A percentile compares a stretch with the other conserved stretches of the same genome.
These are phyloP conservation scores for Phyllostomus hastatus DNA, from an alignment of 2,113 vertebrate genomes.

Conservation along the genomic window DNA sequence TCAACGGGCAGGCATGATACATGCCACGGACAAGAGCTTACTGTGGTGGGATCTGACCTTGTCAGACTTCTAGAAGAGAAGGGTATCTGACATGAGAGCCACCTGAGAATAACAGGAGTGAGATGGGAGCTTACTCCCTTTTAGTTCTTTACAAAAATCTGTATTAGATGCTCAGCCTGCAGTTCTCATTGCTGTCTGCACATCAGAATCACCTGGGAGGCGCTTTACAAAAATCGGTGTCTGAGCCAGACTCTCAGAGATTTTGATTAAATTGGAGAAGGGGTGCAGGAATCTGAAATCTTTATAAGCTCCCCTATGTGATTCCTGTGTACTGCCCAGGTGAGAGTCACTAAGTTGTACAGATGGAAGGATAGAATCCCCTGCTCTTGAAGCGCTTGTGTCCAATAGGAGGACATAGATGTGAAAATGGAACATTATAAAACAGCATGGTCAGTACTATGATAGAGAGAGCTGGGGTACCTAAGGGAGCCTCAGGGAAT, in stretches of 20 bases:
- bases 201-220: not conserved
- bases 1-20: not conserved
- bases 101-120: not conserved
- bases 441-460: not conserved
- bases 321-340: not conserved
- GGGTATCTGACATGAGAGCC: not conserved
- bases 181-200: not conserved
- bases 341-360: not conserved
- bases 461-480: not conserved
- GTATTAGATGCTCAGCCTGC: not conserved
- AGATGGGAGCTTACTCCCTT: not conserved
- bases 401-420: not conserved
- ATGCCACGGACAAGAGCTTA: not conserved
- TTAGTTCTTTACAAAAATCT: not conserved
- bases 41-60: not conserved
- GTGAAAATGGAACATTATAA: not conserved
- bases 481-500: not conserved
- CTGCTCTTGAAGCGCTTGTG: not conserved
- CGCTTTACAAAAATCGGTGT: not conserved
- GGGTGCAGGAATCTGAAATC: not conserved
- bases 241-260: not conserved
- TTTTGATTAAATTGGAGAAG: not conserved
- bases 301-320: not conserved
- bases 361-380: not conserved
- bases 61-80: not conserved